Evolutionary conservation across 2,797 vertebrate species (phyloP).

Genomic region (Pangasius krempfi): DNA sequence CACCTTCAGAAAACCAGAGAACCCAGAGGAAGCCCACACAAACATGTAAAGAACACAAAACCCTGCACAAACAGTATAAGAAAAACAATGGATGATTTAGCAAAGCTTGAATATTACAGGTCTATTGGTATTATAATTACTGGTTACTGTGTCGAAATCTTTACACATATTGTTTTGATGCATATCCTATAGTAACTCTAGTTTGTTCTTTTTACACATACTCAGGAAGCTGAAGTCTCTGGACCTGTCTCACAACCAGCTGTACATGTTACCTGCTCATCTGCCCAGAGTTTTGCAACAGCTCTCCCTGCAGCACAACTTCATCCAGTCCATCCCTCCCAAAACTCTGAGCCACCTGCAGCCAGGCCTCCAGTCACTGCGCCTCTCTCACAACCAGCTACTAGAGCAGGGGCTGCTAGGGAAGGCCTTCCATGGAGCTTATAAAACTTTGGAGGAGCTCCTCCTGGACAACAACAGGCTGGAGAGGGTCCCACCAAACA

Average conservation of each 20-base stretch:
- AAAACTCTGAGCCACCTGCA: conserved; percentile 76
- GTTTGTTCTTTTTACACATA: neutral
- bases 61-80: neutral
- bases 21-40: neutral
- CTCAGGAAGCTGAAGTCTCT: conserved; percentile 77
- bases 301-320: conserved; percentile 77
- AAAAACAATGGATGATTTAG: conserved; percentile 13
- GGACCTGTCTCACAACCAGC: conserved; percentile 76
- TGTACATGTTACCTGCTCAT: conserved; percentile 73
- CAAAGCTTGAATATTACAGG: neutral
- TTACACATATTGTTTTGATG: neutral
- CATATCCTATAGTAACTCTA: neutral
- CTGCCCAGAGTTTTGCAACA: conserved; percentile 71
- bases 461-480: conserved; percentile 79
- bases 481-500: conserved; percentile 71
- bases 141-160: neutral
- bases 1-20: conserved; percentile 1
- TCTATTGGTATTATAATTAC: neutral
- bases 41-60: neutral
- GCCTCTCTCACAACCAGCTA: conserved; percentile 77
- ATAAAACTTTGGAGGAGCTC: conserved; percentile 75
- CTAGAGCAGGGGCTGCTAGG: conserved; percentile 61
- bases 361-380: conserved; percentile 74
- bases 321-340: conserved; percentile 69
- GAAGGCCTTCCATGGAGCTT: conserved; percentile 76